These are phyloP conservation scores for Micropterix aruncella DNA, from an alignment of 2,888 invertebrate species.

Conservation along the genomic window DNA sequence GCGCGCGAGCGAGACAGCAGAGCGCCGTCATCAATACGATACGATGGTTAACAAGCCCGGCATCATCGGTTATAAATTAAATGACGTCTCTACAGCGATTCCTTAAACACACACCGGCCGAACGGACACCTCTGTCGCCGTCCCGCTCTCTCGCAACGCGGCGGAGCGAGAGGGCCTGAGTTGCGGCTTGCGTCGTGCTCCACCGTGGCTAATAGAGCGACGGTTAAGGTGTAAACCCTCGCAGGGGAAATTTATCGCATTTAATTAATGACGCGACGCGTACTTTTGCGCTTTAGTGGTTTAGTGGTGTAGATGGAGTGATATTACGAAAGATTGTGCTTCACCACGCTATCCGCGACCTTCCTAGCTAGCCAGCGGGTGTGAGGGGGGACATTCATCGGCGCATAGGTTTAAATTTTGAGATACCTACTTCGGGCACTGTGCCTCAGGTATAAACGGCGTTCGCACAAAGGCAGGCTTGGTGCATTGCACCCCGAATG, in stretches of 20 bases:
- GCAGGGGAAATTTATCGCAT: slow-evolving; percentile 1
- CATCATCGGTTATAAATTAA: slow-evolving; percentile 37
- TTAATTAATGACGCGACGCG: slow-evolving; percentile 2
- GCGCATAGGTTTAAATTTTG: too few species aligned
- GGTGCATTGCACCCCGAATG: too few species aligned
- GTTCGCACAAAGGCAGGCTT: too few species aligned
- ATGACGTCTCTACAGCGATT: slow-evolving; percentile 17
- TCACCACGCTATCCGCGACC: too few species aligned
- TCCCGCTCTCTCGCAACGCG: not conserved
- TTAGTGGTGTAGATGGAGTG: too few species aligned
- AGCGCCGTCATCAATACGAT: not conserved
- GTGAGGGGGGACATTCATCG: too few species aligned
- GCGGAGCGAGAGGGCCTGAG: not conserved
- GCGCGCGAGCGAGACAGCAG: not conserved
- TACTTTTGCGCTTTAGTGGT: too few species aligned
- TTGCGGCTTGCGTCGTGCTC: not conserved
- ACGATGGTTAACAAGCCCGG: not conserved
- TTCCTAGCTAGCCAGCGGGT: too few species aligned
- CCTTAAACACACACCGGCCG: slow-evolving; percentile 1
- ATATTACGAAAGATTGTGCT: too few species aligned
- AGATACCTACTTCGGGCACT: too few species aligned
- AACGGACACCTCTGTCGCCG: not conserved
- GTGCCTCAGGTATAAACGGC: too few species aligned
- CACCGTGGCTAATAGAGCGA: slow-evolving; percentile 1
- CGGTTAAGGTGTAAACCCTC: slow-evolving; percentile 2